Evolutionary conservation across 2,888 invertebrate genomes (phyloP), one percentile per base, ranked within the genome.

Genomic region (Tenthredo scrophulariae): DNA sequence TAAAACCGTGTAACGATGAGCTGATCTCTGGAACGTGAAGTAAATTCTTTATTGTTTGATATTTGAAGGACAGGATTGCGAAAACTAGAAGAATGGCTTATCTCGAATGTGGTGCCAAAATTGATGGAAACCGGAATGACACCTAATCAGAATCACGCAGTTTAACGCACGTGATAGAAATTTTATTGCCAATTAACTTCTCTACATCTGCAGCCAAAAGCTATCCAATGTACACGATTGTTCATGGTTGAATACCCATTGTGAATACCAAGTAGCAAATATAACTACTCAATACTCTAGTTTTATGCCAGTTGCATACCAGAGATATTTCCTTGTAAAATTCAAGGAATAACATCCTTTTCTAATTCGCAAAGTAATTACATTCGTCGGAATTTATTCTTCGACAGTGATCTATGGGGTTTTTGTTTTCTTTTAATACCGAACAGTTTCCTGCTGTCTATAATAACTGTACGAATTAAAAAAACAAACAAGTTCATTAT

Each of bases 161-260:
- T 67, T 67, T 67, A 33, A 15, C 33, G 33, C 1, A 67, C 67
- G 67, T 33, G 67, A 74, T 43, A 10, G 22, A n/a, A 74, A 74
- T 74, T 74, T 74, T 74, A 74, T 74, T 74, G 72, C 43, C 26
- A 74, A 74, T 74, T 43, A 74, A 74, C 5, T 67, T 33, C 67
- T 67, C 40, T 43, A 26, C 72, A 22, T 74, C 43, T 74, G 26
- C 1, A 37, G n/a, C n/a, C 40, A 43, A 22, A 33, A 67, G 67
- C 72, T 74, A 43, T 74, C 54, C 54, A 54, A 29, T 10, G n/a
- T 54, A 26, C 15, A 77, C 18, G 26, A 54, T 54, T 54, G 33
- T 22, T 77, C 77, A 77, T 77, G 33, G 46, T 29, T 33, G 33
- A 43, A 74, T 26, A 77, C 54, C 9, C 33, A 10, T 7, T 22